Evolutionary conservation across 2,113 vertebrate species (phyloP).

Genomic region (Uria lomvia): DNA sequence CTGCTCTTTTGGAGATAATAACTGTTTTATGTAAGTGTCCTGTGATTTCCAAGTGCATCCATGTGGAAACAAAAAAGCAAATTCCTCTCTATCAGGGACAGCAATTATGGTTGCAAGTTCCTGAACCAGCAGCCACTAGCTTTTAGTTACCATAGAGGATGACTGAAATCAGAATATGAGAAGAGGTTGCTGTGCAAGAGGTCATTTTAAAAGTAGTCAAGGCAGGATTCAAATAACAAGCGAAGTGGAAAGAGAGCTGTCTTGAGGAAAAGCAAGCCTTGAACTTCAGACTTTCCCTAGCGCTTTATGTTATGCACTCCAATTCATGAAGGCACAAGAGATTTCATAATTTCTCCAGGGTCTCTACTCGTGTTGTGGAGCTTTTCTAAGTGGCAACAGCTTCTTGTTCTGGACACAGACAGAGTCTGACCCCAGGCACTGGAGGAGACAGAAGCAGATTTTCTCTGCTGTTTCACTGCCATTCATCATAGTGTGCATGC

Average conservation of each 20-base stretch:
- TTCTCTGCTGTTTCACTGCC: background rate
- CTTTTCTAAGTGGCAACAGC: background rate
- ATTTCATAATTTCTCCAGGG: background rate
- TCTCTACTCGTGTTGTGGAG: background rate
- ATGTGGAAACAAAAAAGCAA: background rate
- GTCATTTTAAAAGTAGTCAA: background rate
- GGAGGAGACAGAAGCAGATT: background rate
- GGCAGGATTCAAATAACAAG: slow-evolving; percentile 1
- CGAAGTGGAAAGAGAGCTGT: background rate
- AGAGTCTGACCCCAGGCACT: background rate
- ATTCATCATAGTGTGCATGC: background rate
- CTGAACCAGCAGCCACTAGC: background rate
- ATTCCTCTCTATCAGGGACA: background rate
- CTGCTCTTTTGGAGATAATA: background rate
- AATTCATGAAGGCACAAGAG: background rate
- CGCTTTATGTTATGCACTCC: background rate
- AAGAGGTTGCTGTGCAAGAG: background rate
- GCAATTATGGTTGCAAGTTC: background rate
- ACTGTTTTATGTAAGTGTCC: background rate
- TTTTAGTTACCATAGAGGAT: background rate
- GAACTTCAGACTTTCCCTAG: background rate
- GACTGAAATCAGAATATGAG: background rate
- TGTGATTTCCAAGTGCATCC: background rate
- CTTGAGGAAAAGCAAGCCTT: background rate
- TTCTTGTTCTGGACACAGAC: background rate